Evolutionary conservation across 2,888 invertebrate species (phyloP).

Genomic region (Acanthococcus lagerstroemiae): DNA sequence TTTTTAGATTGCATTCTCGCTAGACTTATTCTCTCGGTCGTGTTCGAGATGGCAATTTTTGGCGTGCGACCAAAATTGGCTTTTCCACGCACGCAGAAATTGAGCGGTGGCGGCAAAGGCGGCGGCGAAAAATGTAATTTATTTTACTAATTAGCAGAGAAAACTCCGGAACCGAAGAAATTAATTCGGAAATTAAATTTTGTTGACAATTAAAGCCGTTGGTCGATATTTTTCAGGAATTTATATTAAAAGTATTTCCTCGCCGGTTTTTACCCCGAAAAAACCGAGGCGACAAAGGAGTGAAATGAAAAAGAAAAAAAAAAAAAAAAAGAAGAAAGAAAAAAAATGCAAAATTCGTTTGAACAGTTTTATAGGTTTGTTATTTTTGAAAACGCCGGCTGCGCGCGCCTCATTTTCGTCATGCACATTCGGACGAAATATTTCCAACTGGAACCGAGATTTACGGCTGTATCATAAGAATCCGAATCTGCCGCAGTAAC

Average conservation of each 20-base stretch:
- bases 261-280: neutral
- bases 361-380: constrained; percentile 5
- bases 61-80: constrained; percentile 13
- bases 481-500: constrained; percentile 15
- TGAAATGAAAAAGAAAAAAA: neutral
- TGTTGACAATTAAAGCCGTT: constrained; percentile 8
- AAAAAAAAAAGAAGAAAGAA: neutral
- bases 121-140: constrained; percentile 23
- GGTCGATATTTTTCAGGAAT: neutral
- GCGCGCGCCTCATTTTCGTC: constrained; percentile 6
- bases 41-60: neutral
- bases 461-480: constrained; percentile 17
- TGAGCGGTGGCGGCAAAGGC: too few species aligned
- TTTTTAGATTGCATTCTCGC: constrained; percentile 9
- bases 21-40: neutral
- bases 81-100: constrained; percentile 10
- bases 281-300: neutral
- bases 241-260: constrained; percentile 4
- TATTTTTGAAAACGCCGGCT: too few species aligned
- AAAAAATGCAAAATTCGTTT: neutral
- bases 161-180: constrained; percentile 5
- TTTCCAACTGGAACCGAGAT: constrained; percentile 21
- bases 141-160: constrained; percentile 24
- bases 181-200: constrained; percentile 26
- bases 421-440: too few species aligned